These are phyloP conservation scores for Dreissena rostriformis DNA, from an alignment of 1,140 invertebrate genomes.

Conservation along the genomic window DNA sequence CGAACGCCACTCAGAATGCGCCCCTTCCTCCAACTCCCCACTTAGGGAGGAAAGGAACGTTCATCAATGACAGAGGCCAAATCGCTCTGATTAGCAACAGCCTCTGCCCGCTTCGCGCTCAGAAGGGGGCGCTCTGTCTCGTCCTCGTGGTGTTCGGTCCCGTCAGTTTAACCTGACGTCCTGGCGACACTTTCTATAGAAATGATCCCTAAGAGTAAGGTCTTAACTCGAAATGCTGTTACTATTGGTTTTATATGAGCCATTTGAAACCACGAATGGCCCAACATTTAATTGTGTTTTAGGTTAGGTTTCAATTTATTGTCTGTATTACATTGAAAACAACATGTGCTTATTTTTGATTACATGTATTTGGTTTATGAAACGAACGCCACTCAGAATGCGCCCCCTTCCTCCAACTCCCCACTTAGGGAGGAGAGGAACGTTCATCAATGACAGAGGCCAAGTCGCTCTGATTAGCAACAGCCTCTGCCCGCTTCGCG, in stretches of 20 bases:
- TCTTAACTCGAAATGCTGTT: slow-evolving; percentile 20
- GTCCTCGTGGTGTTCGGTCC: slow-evolving; percentile 65
- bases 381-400: slow-evolving; percentile 64
- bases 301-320: no score
- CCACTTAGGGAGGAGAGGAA: no score
- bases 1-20: slow-evolving; percentile 66
- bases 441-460: no score
- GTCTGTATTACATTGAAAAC: no score
- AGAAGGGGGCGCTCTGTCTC: slow-evolving; percentile 66
- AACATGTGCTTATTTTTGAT: no score
- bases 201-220: slow-evolving; percentile 65
- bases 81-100: slow-evolving; percentile 30
- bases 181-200: slow-evolving; percentile 63
- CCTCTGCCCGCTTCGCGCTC: slow-evolving; percentile 65
- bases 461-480: no score
- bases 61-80: slow-evolving; percentile 63
- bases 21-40: slow-evolving; percentile 65
- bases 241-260: background rate
- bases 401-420: no score
- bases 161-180: slow-evolving; percentile 62
- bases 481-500: no score
- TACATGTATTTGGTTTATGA: no score
- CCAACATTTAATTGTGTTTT: background rate
- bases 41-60: slow-evolving; percentile 68
- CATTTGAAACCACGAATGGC: background rate